Conservation (phyloP, 2,888 invertebrate genomes). For the Sussaba pulchella region DNA sequence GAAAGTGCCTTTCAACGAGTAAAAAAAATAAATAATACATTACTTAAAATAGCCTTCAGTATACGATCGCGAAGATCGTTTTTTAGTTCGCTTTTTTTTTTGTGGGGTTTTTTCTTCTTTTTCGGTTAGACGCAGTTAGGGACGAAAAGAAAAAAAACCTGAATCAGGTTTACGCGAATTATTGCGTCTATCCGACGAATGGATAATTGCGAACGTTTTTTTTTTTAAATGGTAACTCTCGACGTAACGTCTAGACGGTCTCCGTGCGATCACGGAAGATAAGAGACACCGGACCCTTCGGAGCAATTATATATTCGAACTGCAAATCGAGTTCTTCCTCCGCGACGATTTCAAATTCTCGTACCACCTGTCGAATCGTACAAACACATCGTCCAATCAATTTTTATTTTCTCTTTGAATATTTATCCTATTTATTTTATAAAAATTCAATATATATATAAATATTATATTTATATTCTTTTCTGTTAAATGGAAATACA, state of each 20-base stretch:
- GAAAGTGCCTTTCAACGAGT: constrained; percentile 72
- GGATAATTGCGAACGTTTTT: constrained; percentile 10
- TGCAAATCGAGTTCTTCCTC: constrained; percentile 90
- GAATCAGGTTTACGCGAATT: constrained; percentile 32
- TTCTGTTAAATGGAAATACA: too few species aligned
- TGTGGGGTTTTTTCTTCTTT: neutral
- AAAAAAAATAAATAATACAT: constrained; percentile 70
- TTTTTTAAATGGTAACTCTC: constrained; percentile 54
- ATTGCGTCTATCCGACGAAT: constrained; percentile 33
- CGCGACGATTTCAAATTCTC: constrained; percentile 90
- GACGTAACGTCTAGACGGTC: constrained; percentile 54
- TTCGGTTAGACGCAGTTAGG: neutral
- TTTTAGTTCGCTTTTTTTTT: neutral
- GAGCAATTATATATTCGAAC: constrained; percentile 93
- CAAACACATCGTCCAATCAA: too few species aligned
- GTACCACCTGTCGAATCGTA: constrained; percentile 86
- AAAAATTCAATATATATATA: too few species aligned
- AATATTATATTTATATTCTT: too few species aligned
- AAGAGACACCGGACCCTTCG: constrained; percentile 90
- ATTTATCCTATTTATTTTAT: too few species aligned
- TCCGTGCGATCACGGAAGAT: constrained; percentile 85
- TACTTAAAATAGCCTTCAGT: constrained; percentile 62
- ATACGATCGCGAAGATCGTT: constrained; percentile 55
- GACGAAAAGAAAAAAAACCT: constrained; percentile 40
- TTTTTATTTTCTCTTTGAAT: constrained; percentile 17